These are phyloP conservation scores for Hystrix brachyura DNA, from an alignment of 2,113 vertebrate genomes.

Conservation along the genomic window DNA sequence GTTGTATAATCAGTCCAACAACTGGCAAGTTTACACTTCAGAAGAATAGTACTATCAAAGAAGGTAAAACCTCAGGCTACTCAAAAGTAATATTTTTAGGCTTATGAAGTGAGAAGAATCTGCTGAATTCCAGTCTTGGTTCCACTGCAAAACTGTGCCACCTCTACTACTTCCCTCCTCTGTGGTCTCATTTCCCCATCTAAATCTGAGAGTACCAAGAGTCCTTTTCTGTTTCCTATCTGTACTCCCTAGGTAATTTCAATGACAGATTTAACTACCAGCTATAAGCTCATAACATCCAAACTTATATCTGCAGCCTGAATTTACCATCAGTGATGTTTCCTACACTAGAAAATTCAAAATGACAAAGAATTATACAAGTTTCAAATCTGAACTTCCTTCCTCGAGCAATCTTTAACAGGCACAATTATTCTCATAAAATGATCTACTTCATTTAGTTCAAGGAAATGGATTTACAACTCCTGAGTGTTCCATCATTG, in stretches of 20 bases:
- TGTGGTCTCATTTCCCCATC: background rate
- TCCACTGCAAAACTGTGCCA: background rate
- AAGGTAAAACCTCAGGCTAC: background rate
- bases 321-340: background rate
- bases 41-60: background rate
- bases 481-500: slow-evolving; percentile 17
- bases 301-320: background rate
- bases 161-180: background rate
- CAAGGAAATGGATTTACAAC: slow-evolving; percentile 42
- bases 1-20: background rate
- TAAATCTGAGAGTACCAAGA: background rate
- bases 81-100: background rate
- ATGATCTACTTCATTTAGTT: slow-evolving; percentile 54
- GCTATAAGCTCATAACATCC: background rate
- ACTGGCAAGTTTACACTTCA: background rate
- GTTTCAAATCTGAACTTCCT: background rate
- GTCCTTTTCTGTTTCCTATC: background rate
- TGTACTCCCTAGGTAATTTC: background rate
- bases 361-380: slow-evolving; percentile 30
- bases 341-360: background rate
- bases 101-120: background rate
- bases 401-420: slow-evolving; percentile 32
- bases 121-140: background rate
- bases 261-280: background rate
- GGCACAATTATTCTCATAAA: slow-evolving; percentile 26